phyloP scores from a whole-genome alignment of 2,888 invertebrate genomes.

The Cephus sareptanus region DNA sequence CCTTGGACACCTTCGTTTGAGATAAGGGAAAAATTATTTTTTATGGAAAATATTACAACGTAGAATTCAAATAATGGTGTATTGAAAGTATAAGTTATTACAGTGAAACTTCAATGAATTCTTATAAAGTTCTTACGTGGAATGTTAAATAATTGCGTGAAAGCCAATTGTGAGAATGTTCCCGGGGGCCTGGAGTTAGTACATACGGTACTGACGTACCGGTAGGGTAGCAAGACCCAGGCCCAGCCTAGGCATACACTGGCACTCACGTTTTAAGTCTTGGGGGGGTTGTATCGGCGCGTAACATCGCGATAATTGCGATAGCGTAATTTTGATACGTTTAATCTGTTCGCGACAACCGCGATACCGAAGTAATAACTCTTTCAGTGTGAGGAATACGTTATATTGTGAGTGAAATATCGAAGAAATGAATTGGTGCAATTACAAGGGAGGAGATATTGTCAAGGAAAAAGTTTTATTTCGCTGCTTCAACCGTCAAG shows the following conservation, averaged over 20 bases:
- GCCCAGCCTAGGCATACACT: constrained; percentile 33
- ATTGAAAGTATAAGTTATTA: not conserved
- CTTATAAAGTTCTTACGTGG: not conserved
- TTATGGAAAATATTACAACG: not conserved
- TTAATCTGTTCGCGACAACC: not conserved
- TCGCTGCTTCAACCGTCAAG: not conserved
- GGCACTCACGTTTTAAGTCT: constrained; percentile 49
- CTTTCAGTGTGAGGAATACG: not conserved
- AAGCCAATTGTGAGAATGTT: not conserved
- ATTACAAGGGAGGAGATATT: not conserved
- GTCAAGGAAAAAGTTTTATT: not conserved
- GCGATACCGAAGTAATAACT: not conserved
- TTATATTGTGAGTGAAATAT: not conserved
- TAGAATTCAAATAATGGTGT: not conserved
- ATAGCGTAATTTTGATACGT: not conserved
- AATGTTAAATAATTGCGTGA: not conserved
- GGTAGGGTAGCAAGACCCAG: constrained; percentile 35
- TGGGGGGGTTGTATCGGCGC: constrained; percentile 42
- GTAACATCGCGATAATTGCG: not conserved
- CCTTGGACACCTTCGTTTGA: not conserved
- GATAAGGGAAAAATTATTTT: not conserved
- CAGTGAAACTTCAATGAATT: not conserved
- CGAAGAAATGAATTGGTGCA: not conserved
- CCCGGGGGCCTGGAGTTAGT: constrained; percentile 15
- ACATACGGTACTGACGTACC: constrained; percentile 34